Base-by-base conservation (phyloP, 1,140 invertebrate species). In the Bradynema listronoti region DNA sequence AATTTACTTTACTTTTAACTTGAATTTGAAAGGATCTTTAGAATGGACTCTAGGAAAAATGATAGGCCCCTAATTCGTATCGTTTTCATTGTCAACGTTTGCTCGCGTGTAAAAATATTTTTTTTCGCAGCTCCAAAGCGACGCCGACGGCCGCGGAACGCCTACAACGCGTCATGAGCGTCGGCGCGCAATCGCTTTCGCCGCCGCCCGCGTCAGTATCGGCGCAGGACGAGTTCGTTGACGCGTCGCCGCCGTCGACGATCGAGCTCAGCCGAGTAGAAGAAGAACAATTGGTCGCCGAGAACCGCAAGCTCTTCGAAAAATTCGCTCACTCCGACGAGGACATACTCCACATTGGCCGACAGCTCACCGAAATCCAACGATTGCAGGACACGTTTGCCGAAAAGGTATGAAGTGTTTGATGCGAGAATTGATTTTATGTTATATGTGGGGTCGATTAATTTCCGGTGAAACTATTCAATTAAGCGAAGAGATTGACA, bases 371-470 rank as follows among this genome's bases (percentile, higher is more conserved):
- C 1, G 89, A 95, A 77, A 93, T 98, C 64, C 88, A 91, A 49
- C 87, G 90, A 78, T 81, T 97, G n/a, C 93, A 97, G 78, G 87
- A 95, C 79, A 86, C 91, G 61, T 94, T 98, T 71, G 88, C 91
- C 4, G 91, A 97, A 79, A 97, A 97, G 82, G 89, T 97, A 49
- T 80, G 42, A 11, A 11, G n/a, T 49, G 46, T 11, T 42, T n/a
- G n/a, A n/a, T n/a, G n/a, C n/a, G n/a, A n/a, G n/a, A n/a, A n/a
- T n/a, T n/a, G n/a, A n/a, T n/a, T n/a, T n/a, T n/a, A n/a, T n/a
- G n/a, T n/a, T n/a, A n/a, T n/a, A n/a, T n/a, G n/a, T n/a, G n/a
- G n/a, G n/a, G n/a, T n/a, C n/a, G n/a, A n/a, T n/a, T n/a, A n/a
- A n/a, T n/a, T n/a, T n/a, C n/a, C n/a, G n/a, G n/a, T n/a, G n/a